Conservation (phyloP, 2,888 invertebrate species). For the Pheosia gnoma region DNA sequence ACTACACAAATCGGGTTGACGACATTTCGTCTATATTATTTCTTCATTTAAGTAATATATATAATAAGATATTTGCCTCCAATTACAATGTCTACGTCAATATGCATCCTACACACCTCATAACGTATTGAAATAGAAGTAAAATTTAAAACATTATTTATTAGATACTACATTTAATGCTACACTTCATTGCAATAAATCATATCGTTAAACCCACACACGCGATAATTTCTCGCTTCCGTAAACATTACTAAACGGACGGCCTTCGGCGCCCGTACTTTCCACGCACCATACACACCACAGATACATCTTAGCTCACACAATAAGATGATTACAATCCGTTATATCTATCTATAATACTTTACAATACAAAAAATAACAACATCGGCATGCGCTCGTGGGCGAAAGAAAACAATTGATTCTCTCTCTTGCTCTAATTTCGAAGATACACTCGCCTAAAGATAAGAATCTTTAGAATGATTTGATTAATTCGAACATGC, state of each 20-base stretch:
- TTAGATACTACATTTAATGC: background rate
- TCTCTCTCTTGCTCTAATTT: conserved; percentile 81
- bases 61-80: too few relatives aligned
- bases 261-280: conserved; percentile 40
- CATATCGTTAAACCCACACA: background rate
- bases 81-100: too few relatives aligned
- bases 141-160: too few relatives aligned
- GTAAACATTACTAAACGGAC: background rate
- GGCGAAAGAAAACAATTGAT: conserved; percentile 82
- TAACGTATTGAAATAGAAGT: too few relatives aligned
- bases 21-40: too few relatives aligned
- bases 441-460: conserved; percentile 64
- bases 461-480: conserved; percentile 73
- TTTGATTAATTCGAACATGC: conserved; percentile 82
- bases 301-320: conserved; percentile 76
- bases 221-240: background rate
- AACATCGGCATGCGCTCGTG: conserved; percentile 69
- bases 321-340: conserved; percentile 83
- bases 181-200: background rate
- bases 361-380: conserved; percentile 68
- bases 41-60: too few relatives aligned
- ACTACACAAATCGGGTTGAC: too few relatives aligned
- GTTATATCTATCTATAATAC: conserved; percentile 75
- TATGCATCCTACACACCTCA: too few relatives aligned
- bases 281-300: conserved; percentile 42